Evolutionary conservation across 2,888 invertebrate species (phyloP).

Genomic region (Melipona beecheii): DNA sequence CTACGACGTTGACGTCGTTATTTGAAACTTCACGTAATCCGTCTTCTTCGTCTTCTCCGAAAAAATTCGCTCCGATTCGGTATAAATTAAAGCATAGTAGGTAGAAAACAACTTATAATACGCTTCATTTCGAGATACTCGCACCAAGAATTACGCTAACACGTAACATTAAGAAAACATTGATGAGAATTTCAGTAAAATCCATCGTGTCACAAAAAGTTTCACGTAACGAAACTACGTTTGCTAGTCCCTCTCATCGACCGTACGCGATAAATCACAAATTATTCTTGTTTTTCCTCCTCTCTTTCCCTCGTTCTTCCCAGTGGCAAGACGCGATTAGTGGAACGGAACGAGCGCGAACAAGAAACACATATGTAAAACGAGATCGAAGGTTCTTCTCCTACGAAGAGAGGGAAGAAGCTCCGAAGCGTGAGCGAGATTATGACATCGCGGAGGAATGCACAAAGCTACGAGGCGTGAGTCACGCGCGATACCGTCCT

Average conservation of each 20-base stretch:
- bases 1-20: no score
- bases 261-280: neutral
- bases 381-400: conserved; percentile 26
- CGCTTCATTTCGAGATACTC: neutral
- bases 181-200: neutral
- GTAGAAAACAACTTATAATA: neutral
- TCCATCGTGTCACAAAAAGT: neutral
- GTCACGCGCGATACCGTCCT: conserved; percentile 71
- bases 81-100: neutral
- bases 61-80: no score
- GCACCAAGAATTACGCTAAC: no score
- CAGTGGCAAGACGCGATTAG: neutral
- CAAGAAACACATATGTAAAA: neutral
- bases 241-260: neutral
- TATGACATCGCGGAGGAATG: conserved; percentile 82
- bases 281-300: neutral
- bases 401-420: conserved; percentile 13
- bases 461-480: conserved; percentile 76
- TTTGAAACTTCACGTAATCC: no score
- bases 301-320: neutral
- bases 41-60: no score
- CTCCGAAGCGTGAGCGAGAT: conserved; percentile 37
- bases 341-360: conserved; percentile 10
- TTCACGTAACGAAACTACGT: neutral
- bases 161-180: neutral